Conservation (phyloP, 2,113 vertebrate genomes). For the Podiceps cristatus region DNA sequence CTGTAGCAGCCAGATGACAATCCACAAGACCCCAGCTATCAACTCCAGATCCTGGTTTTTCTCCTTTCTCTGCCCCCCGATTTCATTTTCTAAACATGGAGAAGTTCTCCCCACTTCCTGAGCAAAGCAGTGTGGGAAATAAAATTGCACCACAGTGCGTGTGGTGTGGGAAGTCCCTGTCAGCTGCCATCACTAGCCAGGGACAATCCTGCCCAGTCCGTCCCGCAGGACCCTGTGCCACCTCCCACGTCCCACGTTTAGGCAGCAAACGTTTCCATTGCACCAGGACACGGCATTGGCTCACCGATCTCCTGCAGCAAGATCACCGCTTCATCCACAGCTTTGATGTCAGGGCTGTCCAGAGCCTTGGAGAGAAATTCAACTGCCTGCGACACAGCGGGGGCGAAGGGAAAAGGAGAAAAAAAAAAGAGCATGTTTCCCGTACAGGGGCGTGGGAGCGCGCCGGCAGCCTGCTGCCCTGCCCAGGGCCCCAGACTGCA, state of each 20-base stretch:
- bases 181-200: background rate
- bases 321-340: conserved; percentile 87
- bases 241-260: background rate
- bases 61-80: background rate
- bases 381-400: conserved; percentile 79
- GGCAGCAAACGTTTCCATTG: background rate
- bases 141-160: accelerated
- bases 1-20: background rate
- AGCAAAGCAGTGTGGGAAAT: background rate
- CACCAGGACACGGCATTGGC: background rate
- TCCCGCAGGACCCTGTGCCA: background rate
- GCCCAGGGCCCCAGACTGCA: background rate
- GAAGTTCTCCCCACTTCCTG: background rate
- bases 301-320: conserved; percentile 91
- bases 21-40: background rate
- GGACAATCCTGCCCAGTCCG: background rate
- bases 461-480: background rate
- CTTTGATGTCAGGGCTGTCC: conserved; percentile 88
- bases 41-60: background rate
- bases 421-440: background rate
- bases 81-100: background rate
- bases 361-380: conserved; percentile 95
- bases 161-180: background rate
- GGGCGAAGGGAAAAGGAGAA: background rate
- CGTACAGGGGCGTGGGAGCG: background rate